Percentiles rank a stretch among this genome's conserved stretches.
Evolutionary conservation across 2,888 invertebrate genomes (phyloP).

Genomic region (Oscheius myriophilus): DNA sequence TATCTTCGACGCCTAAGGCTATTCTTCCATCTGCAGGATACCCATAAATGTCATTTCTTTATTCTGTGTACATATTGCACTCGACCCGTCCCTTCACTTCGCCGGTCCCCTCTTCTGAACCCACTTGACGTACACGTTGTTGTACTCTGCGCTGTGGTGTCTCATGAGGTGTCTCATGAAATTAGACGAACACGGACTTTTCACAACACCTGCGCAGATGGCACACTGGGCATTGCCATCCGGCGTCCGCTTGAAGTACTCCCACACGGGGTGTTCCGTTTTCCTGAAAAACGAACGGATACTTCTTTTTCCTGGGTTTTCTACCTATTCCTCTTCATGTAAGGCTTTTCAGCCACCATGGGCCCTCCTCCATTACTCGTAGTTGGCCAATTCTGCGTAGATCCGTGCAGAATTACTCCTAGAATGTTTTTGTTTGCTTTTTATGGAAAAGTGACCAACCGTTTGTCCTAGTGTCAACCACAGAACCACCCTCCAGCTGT

Average conservation of each 20-base stretch:
- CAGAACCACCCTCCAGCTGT: background rate
- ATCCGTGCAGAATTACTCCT: slow-evolving; percentile 21
- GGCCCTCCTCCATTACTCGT: background rate
- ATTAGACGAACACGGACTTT: slow-evolving; percentile 57
- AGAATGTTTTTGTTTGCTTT: background rate
- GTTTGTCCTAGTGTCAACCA: slow-evolving; percentile 2
- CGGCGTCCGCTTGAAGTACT: slow-evolving; percentile 55
- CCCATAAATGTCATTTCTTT: background rate
- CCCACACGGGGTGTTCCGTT: slow-evolving; percentile 61
- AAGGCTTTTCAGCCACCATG: slow-evolving; percentile 38
- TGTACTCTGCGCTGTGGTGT: slow-evolving; percentile 55
- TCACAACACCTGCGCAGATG: slow-evolving; percentile 55
- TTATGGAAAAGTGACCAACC: slow-evolving; percentile 5
- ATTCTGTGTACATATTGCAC: too few species aligned
- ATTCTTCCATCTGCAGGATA: too few species aligned
- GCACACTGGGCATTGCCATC: slow-evolving; percentile 58
- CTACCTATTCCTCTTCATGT: slow-evolving; percentile 53
- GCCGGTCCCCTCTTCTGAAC: slow-evolving; percentile 42
- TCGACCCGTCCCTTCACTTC: too few species aligned
- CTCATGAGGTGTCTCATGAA: slow-evolving; percentile 61
- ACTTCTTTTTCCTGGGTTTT: background rate
- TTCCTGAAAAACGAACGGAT: slow-evolving; percentile 35
- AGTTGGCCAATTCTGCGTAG: slow-evolving; percentile 10
- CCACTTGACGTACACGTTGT: slow-evolving; percentile 58
- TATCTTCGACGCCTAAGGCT: slow-evolving; percentile 57